Evolutionary conservation across 2,113 vertebrate genomes (phyloP).

Genomic region (Symphodus melops): DNA sequence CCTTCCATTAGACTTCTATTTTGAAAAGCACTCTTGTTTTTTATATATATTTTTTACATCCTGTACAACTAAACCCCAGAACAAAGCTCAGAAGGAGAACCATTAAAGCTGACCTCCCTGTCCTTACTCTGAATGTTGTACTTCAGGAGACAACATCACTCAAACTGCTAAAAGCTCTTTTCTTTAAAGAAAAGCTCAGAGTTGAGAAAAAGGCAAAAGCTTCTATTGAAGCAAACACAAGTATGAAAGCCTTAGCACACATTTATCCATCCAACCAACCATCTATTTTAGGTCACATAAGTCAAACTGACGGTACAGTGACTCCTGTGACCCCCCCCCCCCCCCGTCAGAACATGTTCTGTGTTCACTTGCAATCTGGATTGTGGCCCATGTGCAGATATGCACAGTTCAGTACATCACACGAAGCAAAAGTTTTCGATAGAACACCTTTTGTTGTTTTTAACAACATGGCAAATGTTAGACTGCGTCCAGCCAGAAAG

Average conservation of each 20-base stretch:
- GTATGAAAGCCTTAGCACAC: background rate
- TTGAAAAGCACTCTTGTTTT: background rate
- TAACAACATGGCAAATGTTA: too few relatives aligned
- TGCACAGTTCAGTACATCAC: too few relatives aligned
- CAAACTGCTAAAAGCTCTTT: constrained; percentile 27
- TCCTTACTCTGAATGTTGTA: background rate
- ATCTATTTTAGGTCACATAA: constrained; percentile 2
- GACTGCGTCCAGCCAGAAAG: too few relatives aligned
- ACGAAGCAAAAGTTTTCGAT: too few relatives aligned
- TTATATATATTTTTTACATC: background rate
- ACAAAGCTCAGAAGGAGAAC: constrained; percentile 3
- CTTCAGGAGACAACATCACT: background rate
- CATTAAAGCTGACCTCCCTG: constrained; percentile 20
- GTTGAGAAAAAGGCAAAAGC: constrained; percentile 25
- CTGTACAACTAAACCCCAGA: background rate
- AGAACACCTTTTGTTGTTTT: too few relatives aligned
- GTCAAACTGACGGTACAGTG: background rate
- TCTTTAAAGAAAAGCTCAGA: background rate
- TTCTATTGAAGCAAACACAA: background rate
- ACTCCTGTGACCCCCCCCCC: too few relatives aligned
- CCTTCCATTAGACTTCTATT: constrained; percentile 36
- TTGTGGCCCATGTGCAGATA: too few relatives aligned
- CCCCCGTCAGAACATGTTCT: background rate
- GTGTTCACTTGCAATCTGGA: too few relatives aligned
- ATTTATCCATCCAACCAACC: background rate